Percentiles rank a stretch among this genome's conserved stretches.
These are phyloP conservation scores for Boloria selene DNA, from an alignment of 2,888 invertebrate genomes.

Conservation along the genomic window DNA sequence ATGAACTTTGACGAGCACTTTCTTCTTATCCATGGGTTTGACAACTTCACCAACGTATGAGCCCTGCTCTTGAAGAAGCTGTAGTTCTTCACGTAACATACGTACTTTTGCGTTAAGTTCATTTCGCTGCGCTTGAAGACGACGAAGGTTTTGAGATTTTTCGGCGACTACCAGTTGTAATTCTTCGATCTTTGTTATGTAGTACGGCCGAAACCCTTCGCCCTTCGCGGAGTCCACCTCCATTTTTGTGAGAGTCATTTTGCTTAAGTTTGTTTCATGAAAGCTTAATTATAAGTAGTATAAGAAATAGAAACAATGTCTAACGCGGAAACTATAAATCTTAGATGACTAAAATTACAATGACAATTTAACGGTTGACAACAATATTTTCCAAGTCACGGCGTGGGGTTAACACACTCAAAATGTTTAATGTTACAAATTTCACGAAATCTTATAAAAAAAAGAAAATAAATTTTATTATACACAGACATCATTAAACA, in stretches of 20 bases:
- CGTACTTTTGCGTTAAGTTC: slow-evolving; percentile 99
- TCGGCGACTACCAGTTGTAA: slow-evolving; percentile 97
- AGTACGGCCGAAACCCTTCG: slow-evolving; percentile 97
- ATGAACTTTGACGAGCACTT: slow-evolving; percentile 99
- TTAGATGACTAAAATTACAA: slow-evolving; percentile 28
- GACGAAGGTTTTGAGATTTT: slow-evolving; percentile 97
- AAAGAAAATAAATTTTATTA: too few relatives aligned
- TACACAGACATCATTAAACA: too few relatives aligned
- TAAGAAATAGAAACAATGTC: slow-evolving; percentile 16
- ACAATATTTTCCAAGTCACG: slow-evolving; percentile 61
- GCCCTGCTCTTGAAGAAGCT: slow-evolving; percentile 98
- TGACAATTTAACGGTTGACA: slow-evolving; percentile 40
- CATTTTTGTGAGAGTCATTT: slow-evolving; percentile 83
- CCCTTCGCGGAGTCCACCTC: slow-evolving; percentile 88
- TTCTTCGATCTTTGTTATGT: slow-evolving; percentile 98
- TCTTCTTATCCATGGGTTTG: slow-evolving; percentile 99
- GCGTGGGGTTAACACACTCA: slow-evolving; percentile 34
- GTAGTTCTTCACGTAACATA: slow-evolving; percentile 98
- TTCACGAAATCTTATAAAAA: neutral
- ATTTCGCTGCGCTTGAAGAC: slow-evolving; percentile 98
- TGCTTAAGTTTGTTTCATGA: slow-evolving; percentile 44
- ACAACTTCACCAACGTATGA: slow-evolving; percentile 99
- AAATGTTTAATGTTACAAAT: neutral
- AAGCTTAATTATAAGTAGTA: slow-evolving; percentile 4
- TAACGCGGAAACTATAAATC: slow-evolving; percentile 23